Evolutionary conservation across 2,113 vertebrate genomes (phyloP).

Genomic region (Epinephelus moara): DNA sequence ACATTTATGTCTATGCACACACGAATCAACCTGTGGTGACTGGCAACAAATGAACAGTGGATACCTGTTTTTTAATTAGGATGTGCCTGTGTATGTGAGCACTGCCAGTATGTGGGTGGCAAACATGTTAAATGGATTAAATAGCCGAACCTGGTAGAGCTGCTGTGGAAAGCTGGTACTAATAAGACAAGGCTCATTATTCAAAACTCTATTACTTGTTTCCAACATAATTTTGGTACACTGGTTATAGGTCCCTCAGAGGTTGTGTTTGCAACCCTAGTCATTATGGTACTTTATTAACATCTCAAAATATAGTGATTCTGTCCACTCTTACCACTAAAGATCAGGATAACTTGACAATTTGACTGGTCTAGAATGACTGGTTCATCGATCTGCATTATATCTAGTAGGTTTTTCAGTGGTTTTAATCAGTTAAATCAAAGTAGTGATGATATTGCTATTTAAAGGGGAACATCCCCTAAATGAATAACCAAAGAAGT

Average conservation of each 20-base stretch:
- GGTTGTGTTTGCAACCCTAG: constrained; percentile 15
- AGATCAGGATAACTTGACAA: neutral
- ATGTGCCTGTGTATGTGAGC: constrained; percentile 13
- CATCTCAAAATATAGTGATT: neutral
- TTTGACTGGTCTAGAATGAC: neutral
- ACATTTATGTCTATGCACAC: neutral
- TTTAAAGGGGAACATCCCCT: no score
- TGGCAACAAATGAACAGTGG: constrained; percentile 16
- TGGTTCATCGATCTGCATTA: no score
- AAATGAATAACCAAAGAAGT: no score
- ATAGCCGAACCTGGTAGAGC: constrained; percentile 26
- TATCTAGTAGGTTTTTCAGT: neutral
- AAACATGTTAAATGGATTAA: constrained; percentile 53
- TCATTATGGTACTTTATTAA: constrained; percentile 14
- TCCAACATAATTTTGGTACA: constrained; percentile 1
- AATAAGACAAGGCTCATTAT: constrained; percentile 43
- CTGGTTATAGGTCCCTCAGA: constrained; percentile 11
- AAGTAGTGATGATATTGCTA: neutral
- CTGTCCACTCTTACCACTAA: neutral
- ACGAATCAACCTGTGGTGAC: constrained; percentile 38
- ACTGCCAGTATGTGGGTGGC: constrained; percentile 22
- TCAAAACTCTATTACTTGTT: constrained; percentile 50
- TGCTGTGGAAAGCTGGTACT: constrained; percentile 18
- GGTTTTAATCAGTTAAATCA: neutral
- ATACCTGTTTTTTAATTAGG: constrained; percentile 42